Base-by-base conservation (phyloP, 2,888 invertebrate species). In the Agriopis leucophaearia region DNA sequence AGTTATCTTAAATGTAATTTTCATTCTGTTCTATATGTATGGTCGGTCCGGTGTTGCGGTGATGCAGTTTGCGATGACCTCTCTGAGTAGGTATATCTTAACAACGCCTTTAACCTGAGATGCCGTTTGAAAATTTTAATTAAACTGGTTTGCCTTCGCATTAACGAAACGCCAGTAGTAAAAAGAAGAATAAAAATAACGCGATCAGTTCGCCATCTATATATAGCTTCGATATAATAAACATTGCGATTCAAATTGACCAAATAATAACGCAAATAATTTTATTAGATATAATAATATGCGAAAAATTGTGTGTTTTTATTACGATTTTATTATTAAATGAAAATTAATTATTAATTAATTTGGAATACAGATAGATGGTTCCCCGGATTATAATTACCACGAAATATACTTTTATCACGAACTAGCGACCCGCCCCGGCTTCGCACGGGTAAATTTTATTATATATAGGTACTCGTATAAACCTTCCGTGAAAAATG, bases 61-160 rank as follows among this genome's bases (percentile, higher is more conserved):
- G 5, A 27, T 42, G 12, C 13, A 55, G 42, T 42, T 12, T 0
- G 27, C 27, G 55, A 27, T 18, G 55, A 44, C 42, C 42, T 27
- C 13, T 27, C 4, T 55, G 7, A 42, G 42, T n/a, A n/a, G n/a
- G n/a, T 42, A 38, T 64, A 69, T 65, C 67, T 63, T 50, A 67
- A 66, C 58, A 64, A 42, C 58, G 66, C 62, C 48, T 16, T 66
- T 52, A 63, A 66, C 62, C 60, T 63, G 66, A 61, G 66, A 59
- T 66, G 62, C 70, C 68, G 62, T 52, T 66, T 58, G 35, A 51
- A 54, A 68, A 72, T 66, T 64, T 62, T 67, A 73, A 73, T 73
- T 69, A 54, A 48, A 73, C 72, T 57, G 69, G 70, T 73, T 69
- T 61, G 42, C 57, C 57, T 51, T 63, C 62, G 16, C 51, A 63